Evolutionary conservation across 2,888 invertebrate species (phyloP).

Genomic region (Crocallis elinguaria): DNA sequence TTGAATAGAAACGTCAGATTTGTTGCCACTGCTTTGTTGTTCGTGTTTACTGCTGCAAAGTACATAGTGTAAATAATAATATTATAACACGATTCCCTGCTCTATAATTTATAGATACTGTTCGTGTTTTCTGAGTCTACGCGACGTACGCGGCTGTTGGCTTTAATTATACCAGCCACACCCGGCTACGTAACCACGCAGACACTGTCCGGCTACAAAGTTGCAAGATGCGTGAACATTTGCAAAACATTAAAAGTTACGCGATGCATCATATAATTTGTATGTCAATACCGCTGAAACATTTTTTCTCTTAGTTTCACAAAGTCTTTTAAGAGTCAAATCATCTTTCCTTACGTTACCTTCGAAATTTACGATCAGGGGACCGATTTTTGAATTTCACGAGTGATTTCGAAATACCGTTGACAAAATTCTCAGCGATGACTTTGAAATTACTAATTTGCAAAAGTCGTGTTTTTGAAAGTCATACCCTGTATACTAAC

Average conservation of each 20-base stretch:
- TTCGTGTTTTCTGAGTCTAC: slow-evolving; percentile 1
- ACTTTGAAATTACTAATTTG: too few relatives aligned
- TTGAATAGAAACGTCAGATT: not conserved
- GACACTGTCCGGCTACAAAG: not conserved
- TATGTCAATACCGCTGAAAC: too few relatives aligned
- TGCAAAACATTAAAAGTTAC: not conserved
- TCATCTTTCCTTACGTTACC: too few relatives aligned
- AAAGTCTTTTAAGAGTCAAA: too few relatives aligned
- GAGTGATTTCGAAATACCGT: too few relatives aligned
- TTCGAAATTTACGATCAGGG: too few relatives aligned
- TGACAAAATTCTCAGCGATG: too few relatives aligned
- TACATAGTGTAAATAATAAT: slow-evolving; percentile 1
- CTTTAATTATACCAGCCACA: slow-evolving; percentile 42
- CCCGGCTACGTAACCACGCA: slow-evolving; percentile 37
- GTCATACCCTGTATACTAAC: too few relatives aligned
- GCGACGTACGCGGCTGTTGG: slow-evolving; percentile 3
- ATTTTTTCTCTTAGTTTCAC: too few relatives aligned
- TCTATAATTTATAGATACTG: slow-evolving; percentile 14
- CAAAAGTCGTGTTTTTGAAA: too few relatives aligned
- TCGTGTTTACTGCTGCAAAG: not conserved
- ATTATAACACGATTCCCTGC: slow-evolving; percentile 19
- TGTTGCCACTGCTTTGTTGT: not conserved
- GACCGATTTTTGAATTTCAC: too few relatives aligned
- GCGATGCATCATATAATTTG: too few relatives aligned
- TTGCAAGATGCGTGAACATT: slow-evolving; percentile 12